Evolutionary conservation across 2,888 invertebrate genomes (phyloP).

Genomic region (Hirtodrosophila confusa): DNA sequence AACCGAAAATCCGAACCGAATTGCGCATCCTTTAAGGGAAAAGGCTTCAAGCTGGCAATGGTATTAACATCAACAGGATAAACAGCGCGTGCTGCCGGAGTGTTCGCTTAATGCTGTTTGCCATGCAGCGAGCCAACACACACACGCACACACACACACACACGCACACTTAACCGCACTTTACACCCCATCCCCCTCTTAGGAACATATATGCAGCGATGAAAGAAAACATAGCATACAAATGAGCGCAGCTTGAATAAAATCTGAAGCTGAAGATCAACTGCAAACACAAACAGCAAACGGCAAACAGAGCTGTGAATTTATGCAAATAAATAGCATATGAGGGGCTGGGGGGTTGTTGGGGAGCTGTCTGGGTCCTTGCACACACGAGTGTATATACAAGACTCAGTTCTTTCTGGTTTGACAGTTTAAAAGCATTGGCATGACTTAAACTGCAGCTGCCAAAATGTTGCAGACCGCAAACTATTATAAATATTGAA

Average conservation of each 20-base stretch:
- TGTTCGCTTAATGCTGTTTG: constrained; percentile 27
- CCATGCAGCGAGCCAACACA: constrained; percentile 7
- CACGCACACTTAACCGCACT: neutral
- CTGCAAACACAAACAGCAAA: constrained; percentile 46
- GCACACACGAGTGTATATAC: neutral
- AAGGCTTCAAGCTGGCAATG: constrained; percentile 44
- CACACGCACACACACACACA: neutral
- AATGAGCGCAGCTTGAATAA: constrained; percentile 55
- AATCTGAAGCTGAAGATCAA: constrained; percentile 62
- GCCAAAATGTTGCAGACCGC: neutral
- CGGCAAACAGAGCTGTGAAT: constrained; percentile 33
- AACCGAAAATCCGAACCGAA: constrained; percentile 15
- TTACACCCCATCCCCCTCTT: neutral
- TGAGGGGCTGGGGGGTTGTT: neutral
- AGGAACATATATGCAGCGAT: constrained; percentile 5
- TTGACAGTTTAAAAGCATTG: constrained; percentile 13
- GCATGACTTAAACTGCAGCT: neutral
- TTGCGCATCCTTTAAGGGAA: constrained; percentile 1
- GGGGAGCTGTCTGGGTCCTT: neutral
- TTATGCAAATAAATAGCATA: constrained; percentile 30
- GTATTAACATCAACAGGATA: constrained; percentile 56
- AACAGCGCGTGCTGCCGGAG: constrained; percentile 49
- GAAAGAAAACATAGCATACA: constrained; percentile 54
- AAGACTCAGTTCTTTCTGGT: too few relatives aligned
- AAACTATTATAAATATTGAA: constrained; percentile 51